Percentiles rank a stretch among this genome's conserved stretches.
phyloP scores from a whole-genome alignment of 2,797 vertebrate genomes.

The Poecilia picta region DNA sequence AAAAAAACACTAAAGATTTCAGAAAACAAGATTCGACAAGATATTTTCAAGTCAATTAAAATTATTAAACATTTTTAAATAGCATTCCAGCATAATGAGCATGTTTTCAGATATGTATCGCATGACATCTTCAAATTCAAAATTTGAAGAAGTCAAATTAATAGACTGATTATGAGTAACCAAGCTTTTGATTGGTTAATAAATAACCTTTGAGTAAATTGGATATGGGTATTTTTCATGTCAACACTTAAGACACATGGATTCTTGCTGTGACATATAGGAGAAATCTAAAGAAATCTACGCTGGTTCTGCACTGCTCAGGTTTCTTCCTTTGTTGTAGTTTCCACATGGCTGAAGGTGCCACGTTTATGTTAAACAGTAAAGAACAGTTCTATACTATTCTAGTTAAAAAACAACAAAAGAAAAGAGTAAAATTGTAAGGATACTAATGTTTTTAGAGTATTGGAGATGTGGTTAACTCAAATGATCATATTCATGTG shows the following conservation, averaged over 20 bases:
- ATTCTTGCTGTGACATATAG: background rate
- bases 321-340: background rate
- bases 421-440: background rate
- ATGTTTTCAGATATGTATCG: background rate
- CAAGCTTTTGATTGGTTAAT: background rate
- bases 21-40: background rate
- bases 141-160: background rate
- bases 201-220: background rate
- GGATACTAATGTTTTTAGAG: background rate
- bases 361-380: background rate
- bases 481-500: background rate
- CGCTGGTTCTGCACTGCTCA: background rate
- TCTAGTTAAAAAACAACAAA: background rate
- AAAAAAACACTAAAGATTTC: background rate
- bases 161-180: background rate
- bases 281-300: background rate
- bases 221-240: background rate
- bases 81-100: background rate
- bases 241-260: background rate
- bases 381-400: too few species aligned
- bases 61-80: background rate
- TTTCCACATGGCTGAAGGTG: background rate
- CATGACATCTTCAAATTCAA: background rate
- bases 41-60: background rate
- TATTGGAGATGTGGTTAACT: background rate